Base-by-base conservation (phyloP, 2,113 vertebrate genomes). In the Piaya cayana region DNA sequence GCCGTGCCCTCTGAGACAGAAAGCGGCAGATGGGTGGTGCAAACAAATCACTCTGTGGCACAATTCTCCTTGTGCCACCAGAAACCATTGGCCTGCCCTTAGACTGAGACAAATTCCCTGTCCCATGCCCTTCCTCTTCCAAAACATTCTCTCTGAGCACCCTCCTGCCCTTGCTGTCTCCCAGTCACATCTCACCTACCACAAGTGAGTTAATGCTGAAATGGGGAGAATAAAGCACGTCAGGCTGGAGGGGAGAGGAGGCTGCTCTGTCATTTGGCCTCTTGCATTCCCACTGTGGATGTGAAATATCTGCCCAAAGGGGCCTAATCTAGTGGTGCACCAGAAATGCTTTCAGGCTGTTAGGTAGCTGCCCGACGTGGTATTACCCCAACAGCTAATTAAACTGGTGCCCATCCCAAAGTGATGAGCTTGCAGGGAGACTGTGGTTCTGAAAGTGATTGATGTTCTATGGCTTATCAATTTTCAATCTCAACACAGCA, bases 301-400 rank as follows among this genome's bases (percentile, higher is more conserved):
- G 67, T 64, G 88, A 94, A 86, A 68, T 84, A 27, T 52, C 72
- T 92, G n/a, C 90, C 90, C 71, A 26, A 59, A 76, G 88, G 90
- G 82, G 80, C 75, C 82, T 92, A 81, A 93, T 77, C 96, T 63
- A 89, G 94, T 93, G 88, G 97, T 96, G 96, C 71, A 3, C 79
- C 30, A 62, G 89, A 11, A 74, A 6, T 8, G 11, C 56, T 83
- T n/a, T 21, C 59, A 53, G 96, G 93, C 92, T 81, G 78, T 72
- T 69, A 11, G 60, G 86, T 59, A n/a, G 55, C 30, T 62, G 60
- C 58, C 70, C 25, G 1, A 15, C 27, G 7, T 23, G 63, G 94
- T 68, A 1, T 72, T 75, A 64, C 59, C 80, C 94, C 80, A 36
- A 8, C 58, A 70, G 92, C 67, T 92, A 69, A 95, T 93, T 71